Percentiles rank a stretch among this genome's conserved stretches.
These are phyloP conservation scores for Lordiphosa collinella DNA, from an alignment of 1,140 invertebrate genomes.

Conservation along the genomic window DNA sequence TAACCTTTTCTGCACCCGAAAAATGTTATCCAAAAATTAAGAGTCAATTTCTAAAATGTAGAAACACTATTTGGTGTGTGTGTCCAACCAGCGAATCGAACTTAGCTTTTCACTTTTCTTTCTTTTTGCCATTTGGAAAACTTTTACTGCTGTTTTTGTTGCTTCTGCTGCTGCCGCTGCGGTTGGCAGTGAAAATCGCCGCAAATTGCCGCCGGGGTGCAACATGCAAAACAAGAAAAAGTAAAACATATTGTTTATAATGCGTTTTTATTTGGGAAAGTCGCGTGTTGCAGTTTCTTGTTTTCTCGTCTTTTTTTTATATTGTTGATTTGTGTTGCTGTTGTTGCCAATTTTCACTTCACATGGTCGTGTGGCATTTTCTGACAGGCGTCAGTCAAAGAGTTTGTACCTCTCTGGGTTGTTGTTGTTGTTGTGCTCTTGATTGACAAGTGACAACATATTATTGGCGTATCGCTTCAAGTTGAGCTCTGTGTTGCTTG, in stretches of 20 bases:
- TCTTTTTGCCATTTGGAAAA: conserved; percentile 59
- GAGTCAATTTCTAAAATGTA: too few relatives aligned
- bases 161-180: conserved; percentile 42
- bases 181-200: conserved; percentile 66
- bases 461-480: conserved; percentile 73
- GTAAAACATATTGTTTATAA: conserved; percentile 73
- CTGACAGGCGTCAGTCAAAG: conserved; percentile 72
- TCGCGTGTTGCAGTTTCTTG: conserved; percentile 67
- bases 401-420: conserved; percentile 25
- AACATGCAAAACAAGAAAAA: conserved; percentile 32
- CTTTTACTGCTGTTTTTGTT: conserved; percentile 57
- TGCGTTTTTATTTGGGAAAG: conserved; percentile 76
- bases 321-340: conserved; percentile 29
- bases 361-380: conserved; percentile 65
- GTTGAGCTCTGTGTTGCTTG: conserved; percentile 34
- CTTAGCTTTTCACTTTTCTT: conserved; percentile 69
- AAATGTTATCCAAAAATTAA: too few relatives aligned
- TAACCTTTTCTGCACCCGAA: too few relatives aligned
- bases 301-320: conserved; percentile 27
- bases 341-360: conserved; percentile 73
- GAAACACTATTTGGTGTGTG: conserved; percentile 8
- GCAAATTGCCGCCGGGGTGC: conserved; percentile 59
- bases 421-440: conserved; percentile 53
- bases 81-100: conserved; percentile 37
- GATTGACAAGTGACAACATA: conserved; percentile 77